Base-by-base conservation (phyloP, 2,113 vertebrate genomes). In the Chlamydotis undulata region DNA sequence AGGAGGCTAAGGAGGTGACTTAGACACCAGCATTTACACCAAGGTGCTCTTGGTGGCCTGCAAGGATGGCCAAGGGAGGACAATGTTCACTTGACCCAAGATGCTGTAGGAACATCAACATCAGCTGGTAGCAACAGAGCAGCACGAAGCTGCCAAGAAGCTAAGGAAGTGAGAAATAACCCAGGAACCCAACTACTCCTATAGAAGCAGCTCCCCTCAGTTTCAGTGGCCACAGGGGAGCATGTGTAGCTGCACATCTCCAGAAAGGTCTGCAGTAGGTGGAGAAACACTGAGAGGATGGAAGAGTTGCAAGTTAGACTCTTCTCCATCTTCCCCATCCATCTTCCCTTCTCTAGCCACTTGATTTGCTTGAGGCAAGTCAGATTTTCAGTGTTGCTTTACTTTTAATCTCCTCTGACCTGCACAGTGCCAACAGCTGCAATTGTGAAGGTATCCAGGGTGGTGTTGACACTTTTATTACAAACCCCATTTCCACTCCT, bases 401-500 rank as follows among this genome's bases (percentile, higher is more conserved):
- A 77, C 25, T 89, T 88, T 59, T 28, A 94, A 76, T 18, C 81
- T 33, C 31, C 33, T 71, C 59, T 47, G 75, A 83, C 31, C 64
- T 70, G 28, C 19, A 5, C 60, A 69, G 71, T 56, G 68, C 81
- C 75, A 90, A 82, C 6, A 78, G 37, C 59, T 83, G 76, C 52
- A 73, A 50, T 5, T 47, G 45, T 5, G 2, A 87, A 81, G 43
- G 85, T 24, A 83, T 87, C 37, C 83, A 91, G 56, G 52, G 53
- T 63, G 35, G 74, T 1, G 26, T 0, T 64, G 49, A 80, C 37
- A 63, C 45, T 91, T 90, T 93, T 77, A 94, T 61, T 83, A 52
- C 57, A 85, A 95, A 83, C 35, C 16, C 19, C 24, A 39, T 91
- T 92, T 87, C 80, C 53, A 71, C 29, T 87, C 64, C 80, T 75